A percentile compares a stretch with the other conserved stretches of the same genome.
phyloP scores from a whole-genome alignment of 2,113 vertebrate genomes.

The Oophaga pumilio region DNA sequence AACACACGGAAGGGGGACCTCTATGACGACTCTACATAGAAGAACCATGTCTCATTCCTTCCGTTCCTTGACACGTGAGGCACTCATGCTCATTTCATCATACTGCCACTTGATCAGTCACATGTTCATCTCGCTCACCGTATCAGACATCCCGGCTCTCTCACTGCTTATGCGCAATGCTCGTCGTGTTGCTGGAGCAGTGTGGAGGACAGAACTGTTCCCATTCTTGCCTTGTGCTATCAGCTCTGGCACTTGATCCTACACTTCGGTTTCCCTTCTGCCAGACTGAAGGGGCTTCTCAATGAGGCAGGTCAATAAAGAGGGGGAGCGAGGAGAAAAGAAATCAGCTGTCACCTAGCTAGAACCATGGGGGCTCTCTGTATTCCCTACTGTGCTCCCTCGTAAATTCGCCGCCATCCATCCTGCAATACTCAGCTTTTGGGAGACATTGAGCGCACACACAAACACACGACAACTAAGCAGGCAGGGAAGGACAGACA shows the following conservation, averaged over 20 bases:
- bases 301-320: constrained; percentile 18
- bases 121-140: constrained; percentile 21
- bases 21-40: constrained; percentile 14
- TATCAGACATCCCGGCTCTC: constrained; percentile 24
- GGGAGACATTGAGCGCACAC: constrained; percentile 49
- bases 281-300: constrained; percentile 24
- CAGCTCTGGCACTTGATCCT: constrained; percentile 34
- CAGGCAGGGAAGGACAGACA: constrained; percentile 56
- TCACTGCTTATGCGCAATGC: constrained; percentile 46
- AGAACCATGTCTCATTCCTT: constrained; percentile 20
- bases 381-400: constrained; percentile 27
- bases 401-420: constrained; percentile 42
- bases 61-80: constrained; percentile 7
- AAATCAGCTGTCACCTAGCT: constrained; percentile 35
- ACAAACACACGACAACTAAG: constrained; percentile 49
- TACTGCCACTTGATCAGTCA: constrained; percentile 4
- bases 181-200: constrained; percentile 40
- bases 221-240: constrained; percentile 52
- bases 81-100: constrained; percentile 17
- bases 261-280: constrained; percentile 34
- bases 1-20: constrained; percentile 33
- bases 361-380: constrained; percentile 15
- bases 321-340: background rate
- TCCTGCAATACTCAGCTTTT: constrained; percentile 45
- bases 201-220: constrained; percentile 42